Evolutionary conservation across 37 sponge, comb jelly and placozoan genomes (phyloP), one percentile per base, ranked within the genome.

Genomic region (Amphimedon queenslandica): DNA sequence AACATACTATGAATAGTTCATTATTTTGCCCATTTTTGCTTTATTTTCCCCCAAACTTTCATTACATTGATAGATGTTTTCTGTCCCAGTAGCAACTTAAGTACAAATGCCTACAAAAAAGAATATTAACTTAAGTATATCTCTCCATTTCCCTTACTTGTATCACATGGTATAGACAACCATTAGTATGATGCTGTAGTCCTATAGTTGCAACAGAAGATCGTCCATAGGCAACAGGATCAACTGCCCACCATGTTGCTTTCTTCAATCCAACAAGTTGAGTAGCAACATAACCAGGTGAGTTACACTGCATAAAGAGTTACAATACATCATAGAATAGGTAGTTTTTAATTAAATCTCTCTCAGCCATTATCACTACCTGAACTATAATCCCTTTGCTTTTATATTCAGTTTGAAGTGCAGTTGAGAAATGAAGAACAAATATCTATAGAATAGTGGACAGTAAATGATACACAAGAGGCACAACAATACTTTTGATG

Each of bases 141-240:
- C 51, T 47, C 51, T 47, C 51, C 51, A 47, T 13, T 13, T 18
- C 13, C 51, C n/a, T n/a, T 60, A 78, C 79, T 74, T 73, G 73
- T 23, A 80, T 51, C 1, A 66, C 74, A 47, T 80, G 81, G 3
- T 41, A 16, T 13, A 72, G 37, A 42, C 56, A 73, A 28, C 81
- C 81, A 16, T 36, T 1, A 0, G 81, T 80, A 18, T 18, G 28
- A 36, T 64, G 37, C 37, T 66, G 74, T 24, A 80, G 37, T 20
- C 81, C 81, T 55, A 80, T 73, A 51, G 81, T 80, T 24, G 73
- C 74, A 30, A 80, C 74, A 43, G 81, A 73, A 66, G 55, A 43
- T 23, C 57, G 37, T 6, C 51, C 65, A 40, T 64, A 80, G 28
- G 63, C 16, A 8, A 21, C 40, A 8, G 81, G 81, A 66, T 18